Evolutionary conservation across 2,113 vertebrate genomes (phyloP), one percentile per base, ranked within the genome.

Genomic region (Setophaga petechia): DNA sequence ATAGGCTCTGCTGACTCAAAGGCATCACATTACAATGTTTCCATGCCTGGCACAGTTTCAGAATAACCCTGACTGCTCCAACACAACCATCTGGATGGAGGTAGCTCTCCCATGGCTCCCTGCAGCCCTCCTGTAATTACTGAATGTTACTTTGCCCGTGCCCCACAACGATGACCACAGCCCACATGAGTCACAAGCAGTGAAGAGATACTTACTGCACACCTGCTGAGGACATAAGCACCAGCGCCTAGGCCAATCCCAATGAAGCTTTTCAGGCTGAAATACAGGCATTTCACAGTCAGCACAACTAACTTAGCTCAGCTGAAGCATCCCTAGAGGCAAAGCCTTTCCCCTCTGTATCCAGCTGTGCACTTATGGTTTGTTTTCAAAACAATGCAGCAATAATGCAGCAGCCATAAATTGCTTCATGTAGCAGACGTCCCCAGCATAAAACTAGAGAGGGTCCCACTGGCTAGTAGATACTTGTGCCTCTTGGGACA

Each of bases 161-260:
- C 19, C 68, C 27, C 71, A 85, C 62, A 63, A 46, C 1, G 8
- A 73, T 58, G 61, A 55, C n/a, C 72, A 52, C 44, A 87, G 51
- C 43, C 67, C 33, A 12, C 3, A 1, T 2, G 41, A 79, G 57
- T 37, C 68, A 67, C 51, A 74, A 77, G 57, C 22, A 94, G 55
- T 74, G 57, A 93, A 67, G 88, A 81, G 21, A 82, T 93, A 98
- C 99, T 99, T 96, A 99, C 99, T 46, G 99, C 98, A 97, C 99
- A 98, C 90, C 95, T 98, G 97, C 98, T 98, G 92, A 99, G 98
- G 96, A 99, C 84, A 69, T 99, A 98, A 61, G 99, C 99, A 7
- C 99, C 99, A 55, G 99, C 98, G 96, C 99, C 99, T 83, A 99
- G 98, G 75, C 99, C 98, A 91, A 99, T 98, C 43, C 99, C 99